Percentiles rank a stretch among this genome's conserved stretches.
These are phyloP conservation scores for Chymomyza amoena DNA, from an alignment of 2,888 invertebrate genomes.

Conservation along the genomic window DNA sequence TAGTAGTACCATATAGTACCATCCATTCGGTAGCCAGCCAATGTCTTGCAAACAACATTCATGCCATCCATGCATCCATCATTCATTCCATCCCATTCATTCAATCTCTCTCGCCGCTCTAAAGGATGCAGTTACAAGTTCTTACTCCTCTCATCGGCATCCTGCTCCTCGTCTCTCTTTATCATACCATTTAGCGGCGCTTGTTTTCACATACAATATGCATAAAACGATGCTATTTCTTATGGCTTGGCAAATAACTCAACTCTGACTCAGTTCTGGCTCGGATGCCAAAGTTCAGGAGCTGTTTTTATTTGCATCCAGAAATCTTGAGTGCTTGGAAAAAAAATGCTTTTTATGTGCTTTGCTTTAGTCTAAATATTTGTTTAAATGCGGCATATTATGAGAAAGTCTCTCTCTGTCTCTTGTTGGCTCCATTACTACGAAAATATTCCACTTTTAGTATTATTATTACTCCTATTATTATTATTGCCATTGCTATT, in stretches of 20 bases:
- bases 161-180: background rate
- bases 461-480: conserved; percentile 36
- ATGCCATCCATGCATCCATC: conserved; percentile 27
- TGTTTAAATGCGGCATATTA: conserved; percentile 53
- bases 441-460: conserved; percentile 52
- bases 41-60: background rate
- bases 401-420: conserved; percentile 41
- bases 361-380: conserved; percentile 56
- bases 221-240: conserved; percentile 20
- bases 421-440: conserved; percentile 30
- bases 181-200: conserved; percentile 15
- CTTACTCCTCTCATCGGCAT: too few relatives aligned
- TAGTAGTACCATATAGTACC: too few relatives aligned
- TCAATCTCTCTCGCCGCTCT: background rate
- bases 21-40: background rate
- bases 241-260: conserved; percentile 1
- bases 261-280: background rate
- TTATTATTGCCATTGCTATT: background rate
- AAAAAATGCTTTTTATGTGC: conserved; percentile 49
- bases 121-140: background rate
- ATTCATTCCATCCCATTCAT: conserved; percentile 33
- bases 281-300: conserved; percentile 20
- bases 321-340: conserved; percentile 24
- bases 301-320: conserved; percentile 43
- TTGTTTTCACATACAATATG: conserved; percentile 35